Conservation (phyloP, 2,888 invertebrate genomes). For the Papilio demoleus region DNA sequence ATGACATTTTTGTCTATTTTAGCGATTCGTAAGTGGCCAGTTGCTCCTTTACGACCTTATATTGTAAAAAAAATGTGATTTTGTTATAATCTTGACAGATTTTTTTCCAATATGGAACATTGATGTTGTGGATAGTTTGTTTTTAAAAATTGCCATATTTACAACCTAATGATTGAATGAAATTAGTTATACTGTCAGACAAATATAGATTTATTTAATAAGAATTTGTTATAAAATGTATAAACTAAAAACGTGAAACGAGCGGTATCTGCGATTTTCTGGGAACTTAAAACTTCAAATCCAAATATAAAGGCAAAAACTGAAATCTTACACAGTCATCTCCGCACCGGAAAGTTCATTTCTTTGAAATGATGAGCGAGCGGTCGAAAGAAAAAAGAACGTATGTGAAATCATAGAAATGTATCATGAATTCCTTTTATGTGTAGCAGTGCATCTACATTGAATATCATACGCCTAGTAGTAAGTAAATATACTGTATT, state of each 20-base stretch:
- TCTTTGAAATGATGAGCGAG: slow-evolving; percentile 33
- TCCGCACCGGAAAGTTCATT: slow-evolving; percentile 25
- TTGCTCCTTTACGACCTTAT: too few species aligned
- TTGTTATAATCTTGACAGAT: too few species aligned
- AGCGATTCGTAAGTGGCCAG: too few species aligned
- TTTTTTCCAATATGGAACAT: too few species aligned
- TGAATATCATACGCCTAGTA: not conserved
- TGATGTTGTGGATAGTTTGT: too few species aligned
- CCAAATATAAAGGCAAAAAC: slow-evolving; percentile 32
- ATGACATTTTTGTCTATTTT: too few species aligned
- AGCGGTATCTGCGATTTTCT: not conserved
- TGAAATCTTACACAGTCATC: slow-evolving; percentile 30
- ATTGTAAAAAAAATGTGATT: too few species aligned
- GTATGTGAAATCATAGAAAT: slow-evolving; percentile 10
- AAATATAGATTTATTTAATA: not conserved
- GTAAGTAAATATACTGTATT: too few species aligned
- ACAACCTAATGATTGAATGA: not conserved
- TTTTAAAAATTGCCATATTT: too few species aligned
- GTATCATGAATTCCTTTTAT: slow-evolving; percentile 8
- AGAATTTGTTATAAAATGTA: not conserved
- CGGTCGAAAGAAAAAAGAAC: slow-evolving; percentile 15
- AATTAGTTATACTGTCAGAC: not conserved
- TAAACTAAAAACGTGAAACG: not conserved
- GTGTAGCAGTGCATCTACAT: not conserved
- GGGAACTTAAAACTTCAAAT: slow-evolving; percentile 15